These are phyloP conservation scores for Thunnus maccoyii DNA, from an alignment of 2,113 vertebrate species.

Conservation along the genomic window DNA sequence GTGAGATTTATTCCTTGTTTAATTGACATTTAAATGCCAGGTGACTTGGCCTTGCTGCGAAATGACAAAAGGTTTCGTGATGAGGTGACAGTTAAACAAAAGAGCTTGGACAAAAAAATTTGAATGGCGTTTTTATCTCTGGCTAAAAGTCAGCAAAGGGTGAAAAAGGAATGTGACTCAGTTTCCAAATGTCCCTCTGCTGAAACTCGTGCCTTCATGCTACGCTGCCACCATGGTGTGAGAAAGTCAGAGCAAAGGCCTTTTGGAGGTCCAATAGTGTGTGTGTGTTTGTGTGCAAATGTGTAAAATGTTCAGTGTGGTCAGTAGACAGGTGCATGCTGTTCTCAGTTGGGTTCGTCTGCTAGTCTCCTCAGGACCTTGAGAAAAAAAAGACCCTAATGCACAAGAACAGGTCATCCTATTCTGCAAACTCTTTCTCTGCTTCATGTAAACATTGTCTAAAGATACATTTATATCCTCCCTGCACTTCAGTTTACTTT, in stretches of 20 bases:
- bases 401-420: slow-evolving; percentile 44
- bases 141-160: slow-evolving; percentile 10
- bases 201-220: slow-evolving; percentile 64
- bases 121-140: not conserved
- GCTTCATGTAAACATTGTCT: slow-evolving; percentile 26
- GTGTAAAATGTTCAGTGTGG: slow-evolving; percentile 38
- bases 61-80: slow-evolving; percentile 19
- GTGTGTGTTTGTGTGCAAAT: slow-evolving; percentile 28
- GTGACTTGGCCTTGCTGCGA: not conserved
- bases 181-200: slow-evolving; percentile 23
- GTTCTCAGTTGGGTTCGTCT: slow-evolving; percentile 47
- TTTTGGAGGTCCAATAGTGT: slow-evolving; percentile 5
- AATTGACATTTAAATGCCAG: slow-evolving; percentile 38
- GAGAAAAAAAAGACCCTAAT: slow-evolving; percentile 37
- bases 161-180: slow-evolving; percentile 24
- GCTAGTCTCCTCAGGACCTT: slow-evolving; percentile 52
- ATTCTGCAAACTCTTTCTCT: slow-evolving; percentile 6
- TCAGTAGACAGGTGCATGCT: slow-evolving; percentile 36
- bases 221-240: slow-evolving; percentile 56
- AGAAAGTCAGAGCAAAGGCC: slow-evolving; percentile 56
- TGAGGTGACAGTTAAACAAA: slow-evolving; percentile 1
- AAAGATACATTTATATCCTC: not conserved
- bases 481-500: not conserved
- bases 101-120: not conserved
- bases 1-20: not conserved